These are phyloP conservation scores for Spicauda simplicius DNA, from an alignment of 2,888 invertebrate species.

Conservation along the genomic window DNA sequence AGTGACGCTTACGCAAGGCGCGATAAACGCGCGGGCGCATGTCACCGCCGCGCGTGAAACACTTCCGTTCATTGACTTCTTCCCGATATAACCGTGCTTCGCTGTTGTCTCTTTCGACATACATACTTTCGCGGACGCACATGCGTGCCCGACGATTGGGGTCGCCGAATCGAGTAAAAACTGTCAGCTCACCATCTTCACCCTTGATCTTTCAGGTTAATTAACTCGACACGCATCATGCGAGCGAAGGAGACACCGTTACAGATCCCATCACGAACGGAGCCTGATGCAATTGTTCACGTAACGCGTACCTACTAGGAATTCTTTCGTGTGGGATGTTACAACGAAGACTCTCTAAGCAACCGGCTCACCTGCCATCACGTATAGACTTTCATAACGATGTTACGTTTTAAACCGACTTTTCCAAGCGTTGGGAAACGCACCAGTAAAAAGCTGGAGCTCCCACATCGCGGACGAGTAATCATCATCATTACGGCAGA, in stretches of 20 bases:
- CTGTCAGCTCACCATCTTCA: slow-evolving; percentile 48
- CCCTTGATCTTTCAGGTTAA: slow-evolving; percentile 64
- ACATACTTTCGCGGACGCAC: slow-evolving; percentile 62
- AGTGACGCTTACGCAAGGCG: slow-evolving; percentile 77
- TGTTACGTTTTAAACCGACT: slow-evolving; percentile 76
- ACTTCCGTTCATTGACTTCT: slow-evolving; percentile 85
- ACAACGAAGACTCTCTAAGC: slow-evolving; percentile 63
- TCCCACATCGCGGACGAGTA: slow-evolving; percentile 76
- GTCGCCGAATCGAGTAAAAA: slow-evolving; percentile 41
- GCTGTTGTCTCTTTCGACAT: slow-evolving; percentile 69
- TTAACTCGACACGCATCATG: slow-evolving; percentile 57
- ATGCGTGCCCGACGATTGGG: slow-evolving; percentile 36
- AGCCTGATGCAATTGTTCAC: slow-evolving; percentile 50
- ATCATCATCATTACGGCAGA: slow-evolving; percentile 65
- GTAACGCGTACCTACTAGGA: slow-evolving; percentile 55
- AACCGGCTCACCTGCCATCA: slow-evolving; percentile 62
- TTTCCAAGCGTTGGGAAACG: slow-evolving; percentile 79
- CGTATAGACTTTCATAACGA: slow-evolving; percentile 79
- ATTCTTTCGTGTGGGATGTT: slow-evolving; percentile 68
- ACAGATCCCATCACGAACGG: slow-evolving; percentile 29
- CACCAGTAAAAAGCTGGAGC: slow-evolving; percentile 70
- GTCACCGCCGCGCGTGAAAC: slow-evolving; percentile 79
- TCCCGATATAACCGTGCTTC: slow-evolving; percentile 77
- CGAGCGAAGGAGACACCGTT: slow-evolving; percentile 34
- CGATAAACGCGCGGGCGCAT: slow-evolving; percentile 76